Base-by-base conservation (phyloP, 2,888 invertebrate genomes). In the Eupelmus urozonus region DNA sequence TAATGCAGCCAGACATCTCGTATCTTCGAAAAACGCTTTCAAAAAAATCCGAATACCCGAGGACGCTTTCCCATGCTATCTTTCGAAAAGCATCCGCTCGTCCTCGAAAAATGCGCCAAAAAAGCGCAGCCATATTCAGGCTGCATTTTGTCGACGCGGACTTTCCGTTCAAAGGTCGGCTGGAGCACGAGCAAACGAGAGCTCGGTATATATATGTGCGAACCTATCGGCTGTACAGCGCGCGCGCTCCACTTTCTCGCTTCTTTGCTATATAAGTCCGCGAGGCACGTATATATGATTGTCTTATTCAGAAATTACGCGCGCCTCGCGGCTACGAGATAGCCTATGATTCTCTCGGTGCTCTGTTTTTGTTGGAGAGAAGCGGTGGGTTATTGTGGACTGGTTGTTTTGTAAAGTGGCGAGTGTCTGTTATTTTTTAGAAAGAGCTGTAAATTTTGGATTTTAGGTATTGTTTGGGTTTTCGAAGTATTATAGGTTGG, bases 161-260 rank as follows among this genome's bases (percentile, higher is more conserved):
- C 67, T 69, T 75, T 67, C 75, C 75, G 75, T 69, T 75, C 75
- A 75, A 75, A 69, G 75, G 75, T 75, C 75, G 75, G 25, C 0
- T 55, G 1, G n/a, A 13, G 13, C 1, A 42, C 45, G 11, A 34
- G 25, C 25, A 55, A 27, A 25, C 18, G n/a, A n/a, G n/a, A n/a
- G n/a, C n/a, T n/a, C n/a, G 55, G 27, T 72, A 18, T 20, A 2
- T n/a, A 53, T 40, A 62, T 18, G 42, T 45, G 57, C 57, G 25
- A 57, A 70, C 5, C 45, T 27, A 69, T 75, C 57, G n/a, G n/a
- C 3, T 23, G n/a, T n/a, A n/a, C n/a, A n/a, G 45, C 25, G 20
- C 25, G 23, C 57, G 18, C 66, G 76, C 76, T 71, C 76, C 55
- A 71, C 71, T 76, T 76, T 76, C 76, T 69, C 67, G 34, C 59